Percentiles rank a stretch among this genome's conserved stretches.
These are phyloP conservation scores for Copidosoma floridanum DNA, from an alignment of 1,140 invertebrate genomes.

Conservation along the genomic window DNA sequence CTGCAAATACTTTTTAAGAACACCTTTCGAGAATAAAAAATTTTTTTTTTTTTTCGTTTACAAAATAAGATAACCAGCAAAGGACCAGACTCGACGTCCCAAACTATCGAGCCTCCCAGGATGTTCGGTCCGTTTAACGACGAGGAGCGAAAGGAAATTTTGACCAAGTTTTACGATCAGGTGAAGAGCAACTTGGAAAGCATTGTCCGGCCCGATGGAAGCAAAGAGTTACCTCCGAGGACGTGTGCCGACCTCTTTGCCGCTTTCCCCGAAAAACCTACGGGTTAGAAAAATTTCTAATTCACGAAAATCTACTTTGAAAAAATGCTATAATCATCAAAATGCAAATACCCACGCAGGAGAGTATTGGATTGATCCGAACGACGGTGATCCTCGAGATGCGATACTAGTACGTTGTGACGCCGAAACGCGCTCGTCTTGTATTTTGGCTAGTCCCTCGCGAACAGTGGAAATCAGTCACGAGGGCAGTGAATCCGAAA, in stretches of 20 bases:
- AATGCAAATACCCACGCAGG: conserved; percentile 62
- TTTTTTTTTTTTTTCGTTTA: too few relatives aligned
- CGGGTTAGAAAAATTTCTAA: conserved; percentile 61
- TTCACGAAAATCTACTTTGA: too few relatives aligned
- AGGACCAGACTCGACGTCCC: conserved; percentile 73
- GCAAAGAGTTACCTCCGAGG: conserved; percentile 76
- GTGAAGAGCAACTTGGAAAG: conserved; percentile 74
- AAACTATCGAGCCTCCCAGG: conserved; percentile 71
- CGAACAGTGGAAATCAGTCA: conserved; percentile 63
- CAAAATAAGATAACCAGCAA: too few relatives aligned
- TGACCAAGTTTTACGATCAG: conserved; percentile 77
- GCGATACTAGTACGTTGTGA: conserved; percentile 82
- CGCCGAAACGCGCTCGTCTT: conserved; percentile 63
- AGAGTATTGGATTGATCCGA: conserved; percentile 88
- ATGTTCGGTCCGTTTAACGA: conserved; percentile 71
- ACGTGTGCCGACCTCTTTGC: conserved; percentile 78
- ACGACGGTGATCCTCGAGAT: conserved; percentile 75
- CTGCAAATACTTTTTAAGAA: too few relatives aligned
- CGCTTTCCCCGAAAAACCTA: conserved; percentile 70
- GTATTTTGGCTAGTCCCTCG: conserved; percentile 71
- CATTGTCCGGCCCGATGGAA: conserved; percentile 74
- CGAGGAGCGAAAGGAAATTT: conserved; percentile 69
- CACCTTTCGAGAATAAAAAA: too few relatives aligned
- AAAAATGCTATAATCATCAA: too few relatives aligned
- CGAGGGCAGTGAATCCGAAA: conserved; percentile 61